Conservation (phyloP, 2,888 invertebrate genomes). For the Philaethria dido region DNA sequence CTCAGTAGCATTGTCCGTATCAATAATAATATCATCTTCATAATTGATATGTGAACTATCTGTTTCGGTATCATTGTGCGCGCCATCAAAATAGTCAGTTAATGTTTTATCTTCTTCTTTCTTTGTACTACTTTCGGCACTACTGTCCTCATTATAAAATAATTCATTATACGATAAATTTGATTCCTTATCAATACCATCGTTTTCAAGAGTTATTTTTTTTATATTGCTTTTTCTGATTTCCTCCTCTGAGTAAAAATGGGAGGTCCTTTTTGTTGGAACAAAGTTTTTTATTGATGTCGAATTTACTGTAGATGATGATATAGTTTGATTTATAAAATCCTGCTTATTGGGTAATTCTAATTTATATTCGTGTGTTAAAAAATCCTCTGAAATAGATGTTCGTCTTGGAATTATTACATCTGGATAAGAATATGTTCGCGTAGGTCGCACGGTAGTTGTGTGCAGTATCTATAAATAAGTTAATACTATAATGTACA, state of each 20-base stretch:
- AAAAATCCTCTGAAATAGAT: slow-evolving; percentile 46
- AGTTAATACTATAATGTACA: background rate
- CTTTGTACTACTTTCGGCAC: slow-evolving; percentile 35
- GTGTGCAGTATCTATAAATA: slow-evolving; percentile 42
- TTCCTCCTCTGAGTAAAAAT: background rate
- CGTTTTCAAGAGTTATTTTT: slow-evolving; percentile 38
- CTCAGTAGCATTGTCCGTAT: slow-evolving; percentile 48
- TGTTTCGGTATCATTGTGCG: slow-evolving; percentile 38
- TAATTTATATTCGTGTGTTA: slow-evolving; percentile 44
- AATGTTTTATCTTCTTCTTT: slow-evolving; percentile 21
- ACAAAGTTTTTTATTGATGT: slow-evolving; percentile 13
- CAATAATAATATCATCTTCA: slow-evolving; percentile 38
- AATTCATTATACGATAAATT: slow-evolving; percentile 59
- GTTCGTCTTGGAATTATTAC: slow-evolving; percentile 54
- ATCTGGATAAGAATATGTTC: slow-evolving; percentile 50
- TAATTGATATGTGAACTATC: slow-evolving; percentile 30
- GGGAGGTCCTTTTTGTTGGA: slow-evolving; percentile 17
- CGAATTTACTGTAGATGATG: slow-evolving; percentile 6
- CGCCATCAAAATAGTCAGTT: slow-evolving; percentile 35
- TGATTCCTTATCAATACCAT: slow-evolving; percentile 49
- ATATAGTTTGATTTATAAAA: slow-evolving; percentile 13
- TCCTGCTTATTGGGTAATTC: slow-evolving; percentile 4
- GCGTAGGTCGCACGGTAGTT: slow-evolving; percentile 48
- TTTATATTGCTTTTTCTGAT: slow-evolving; percentile 38
- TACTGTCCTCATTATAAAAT: slow-evolving; percentile 62